Conservation (phyloP, 2,797 vertebrate species). For the Hephaestus fuliginosus region DNA sequence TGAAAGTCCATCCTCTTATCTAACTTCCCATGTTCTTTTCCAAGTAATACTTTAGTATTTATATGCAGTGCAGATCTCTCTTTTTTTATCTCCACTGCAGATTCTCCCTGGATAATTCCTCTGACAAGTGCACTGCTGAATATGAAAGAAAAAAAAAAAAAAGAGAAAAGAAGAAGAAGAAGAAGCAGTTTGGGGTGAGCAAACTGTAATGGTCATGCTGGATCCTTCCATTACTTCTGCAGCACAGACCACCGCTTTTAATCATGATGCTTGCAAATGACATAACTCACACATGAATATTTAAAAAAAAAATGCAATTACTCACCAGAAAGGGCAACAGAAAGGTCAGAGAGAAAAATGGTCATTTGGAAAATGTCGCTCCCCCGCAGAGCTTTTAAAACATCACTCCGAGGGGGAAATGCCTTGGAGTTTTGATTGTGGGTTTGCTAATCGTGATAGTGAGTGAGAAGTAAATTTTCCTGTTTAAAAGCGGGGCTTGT, state of each 20-base stretch:
- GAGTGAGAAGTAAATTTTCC: constrained; percentile 18
- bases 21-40: constrained; percentile 50
- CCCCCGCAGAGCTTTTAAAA: constrained; percentile 67
- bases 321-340: constrained; percentile 72
- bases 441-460: constrained; percentile 29
- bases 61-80: constrained; percentile 56
- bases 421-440: constrained; percentile 46
- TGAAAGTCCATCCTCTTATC: constrained; percentile 61
- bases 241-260: constrained; percentile 38
- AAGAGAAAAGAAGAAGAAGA: neutral
- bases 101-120: constrained; percentile 73
- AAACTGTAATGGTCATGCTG: constrained; percentile 35
- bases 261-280: constrained; percentile 54
- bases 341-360: constrained; percentile 78
- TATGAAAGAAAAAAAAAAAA: neutral
- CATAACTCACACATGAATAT: constrained; percentile 70
- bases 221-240: constrained; percentile 44
- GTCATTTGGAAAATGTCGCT: constrained; percentile 77
- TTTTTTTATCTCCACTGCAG: constrained; percentile 42
- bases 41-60: constrained; percentile 55
- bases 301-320: constrained; percentile 71
- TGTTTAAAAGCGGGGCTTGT: constrained; percentile 40
- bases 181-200: constrained; percentile 31
- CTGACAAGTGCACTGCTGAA: constrained; percentile 70
- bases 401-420: constrained; percentile 37